phyloP scores from a whole-genome alignment of 2,888 invertebrate species.

The Sialis fuliginosa region DNA sequence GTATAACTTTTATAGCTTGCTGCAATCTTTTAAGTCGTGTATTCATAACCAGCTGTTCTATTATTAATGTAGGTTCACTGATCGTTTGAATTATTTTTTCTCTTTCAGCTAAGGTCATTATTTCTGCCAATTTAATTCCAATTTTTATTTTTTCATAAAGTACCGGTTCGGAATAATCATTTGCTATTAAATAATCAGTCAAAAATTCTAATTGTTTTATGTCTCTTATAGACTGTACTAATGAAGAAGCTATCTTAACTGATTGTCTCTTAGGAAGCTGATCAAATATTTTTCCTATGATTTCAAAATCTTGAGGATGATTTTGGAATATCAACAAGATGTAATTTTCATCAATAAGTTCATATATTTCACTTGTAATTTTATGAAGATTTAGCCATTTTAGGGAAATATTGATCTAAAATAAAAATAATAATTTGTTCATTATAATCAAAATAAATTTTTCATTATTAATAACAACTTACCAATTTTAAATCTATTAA shows the following conservation, averaged over 20 bases:
- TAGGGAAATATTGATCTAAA: constrained; percentile 43
- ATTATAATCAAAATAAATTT: neutral
- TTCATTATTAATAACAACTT: constrained; percentile 7
- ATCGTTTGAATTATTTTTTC: constrained; percentile 43
- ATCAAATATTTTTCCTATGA: constrained; percentile 35
- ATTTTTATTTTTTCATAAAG: constrained; percentile 43
- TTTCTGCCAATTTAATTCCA: constrained; percentile 48
- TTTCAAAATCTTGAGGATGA: constrained; percentile 26
- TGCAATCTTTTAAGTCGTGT: constrained; percentile 51
- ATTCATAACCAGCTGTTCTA: constrained; percentile 81
- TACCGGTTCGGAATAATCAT: constrained; percentile 28
- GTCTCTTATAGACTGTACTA: constrained; percentile 43
- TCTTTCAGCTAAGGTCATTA: constrained; percentile 36
- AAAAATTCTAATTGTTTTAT: constrained; percentile 44
- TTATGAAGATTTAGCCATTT: constrained; percentile 51
- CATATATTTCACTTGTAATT: constrained; percentile 34
- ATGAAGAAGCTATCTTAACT: constrained; percentile 39
- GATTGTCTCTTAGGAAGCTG: constrained; percentile 39
- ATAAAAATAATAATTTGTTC: constrained; percentile 10
- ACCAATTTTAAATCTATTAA: constrained; percentile 37
- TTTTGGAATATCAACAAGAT: constrained; percentile 37
- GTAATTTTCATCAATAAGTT: constrained; percentile 32
- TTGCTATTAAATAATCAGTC: constrained; percentile 35
- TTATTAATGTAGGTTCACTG: constrained; percentile 52
- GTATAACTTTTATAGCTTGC: constrained; percentile 38